Conservation (phyloP, 1,140 invertebrate genomes). For the Campoletis sonorensis region DNA sequence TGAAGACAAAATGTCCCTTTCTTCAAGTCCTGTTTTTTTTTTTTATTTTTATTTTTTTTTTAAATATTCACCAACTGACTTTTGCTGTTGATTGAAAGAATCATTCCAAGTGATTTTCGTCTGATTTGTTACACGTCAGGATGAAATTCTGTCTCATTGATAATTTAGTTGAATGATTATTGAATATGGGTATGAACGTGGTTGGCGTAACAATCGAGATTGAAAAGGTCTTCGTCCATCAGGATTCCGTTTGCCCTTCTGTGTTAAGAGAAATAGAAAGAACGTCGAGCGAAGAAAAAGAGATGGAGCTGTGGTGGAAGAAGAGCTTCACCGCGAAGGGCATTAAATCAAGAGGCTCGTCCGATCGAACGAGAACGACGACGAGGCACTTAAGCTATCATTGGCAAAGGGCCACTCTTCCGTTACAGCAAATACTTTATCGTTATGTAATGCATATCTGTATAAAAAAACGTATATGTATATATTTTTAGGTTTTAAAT, state of each 20-base stretch:
- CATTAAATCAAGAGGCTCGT: constrained; percentile 41
- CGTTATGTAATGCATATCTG: background rate
- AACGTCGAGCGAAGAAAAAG: background rate
- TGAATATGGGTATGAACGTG: constrained; percentile 10
- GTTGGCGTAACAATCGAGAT: constrained; percentile 36
- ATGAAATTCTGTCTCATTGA: background rate
- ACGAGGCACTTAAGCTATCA: constrained; percentile 22
- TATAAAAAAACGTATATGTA: background rate
- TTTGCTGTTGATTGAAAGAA: too few relatives aligned
- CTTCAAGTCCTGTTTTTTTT: too few relatives aligned
- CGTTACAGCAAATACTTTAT: background rate
- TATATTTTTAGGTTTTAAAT: too few relatives aligned
- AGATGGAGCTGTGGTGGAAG: background rate
- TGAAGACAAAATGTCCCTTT: too few relatives aligned
- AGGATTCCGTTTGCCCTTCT: constrained; percentile 26
- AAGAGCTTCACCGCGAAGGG: background rate
- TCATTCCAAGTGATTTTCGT: too few relatives aligned
- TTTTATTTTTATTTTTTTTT: too few relatives aligned
- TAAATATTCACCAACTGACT: too few relatives aligned
- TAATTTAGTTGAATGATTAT: background rate
- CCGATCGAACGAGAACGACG: constrained; percentile 10
- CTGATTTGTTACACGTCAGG: background rate
- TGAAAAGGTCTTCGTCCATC: background rate
- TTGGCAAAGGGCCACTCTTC: constrained; percentile 33
- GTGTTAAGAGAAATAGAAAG: background rate